Conservation (phyloP, 53 echinoderm and acorn worm genomes). For the Echinometra lucunter region DNA sequence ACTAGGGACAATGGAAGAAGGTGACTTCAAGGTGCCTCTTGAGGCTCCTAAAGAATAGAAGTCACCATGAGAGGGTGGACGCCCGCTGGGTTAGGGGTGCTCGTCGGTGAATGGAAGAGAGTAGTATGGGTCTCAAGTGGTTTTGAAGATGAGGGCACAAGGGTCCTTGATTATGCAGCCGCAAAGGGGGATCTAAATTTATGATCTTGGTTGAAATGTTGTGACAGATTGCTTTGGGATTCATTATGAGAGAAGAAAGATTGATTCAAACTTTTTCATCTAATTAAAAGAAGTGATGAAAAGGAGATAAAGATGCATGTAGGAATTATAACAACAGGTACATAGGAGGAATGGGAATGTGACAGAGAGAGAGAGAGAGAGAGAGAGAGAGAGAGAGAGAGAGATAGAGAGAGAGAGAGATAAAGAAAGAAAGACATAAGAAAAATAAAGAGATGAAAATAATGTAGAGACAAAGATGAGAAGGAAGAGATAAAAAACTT, state of each 20-base stretch:
- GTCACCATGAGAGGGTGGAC: not conserved
- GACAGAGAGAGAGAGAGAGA: not conserved
- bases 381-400: not conserved
- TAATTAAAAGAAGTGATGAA: not conserved
- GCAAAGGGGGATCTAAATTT: not conserved
- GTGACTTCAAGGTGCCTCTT: not conserved
- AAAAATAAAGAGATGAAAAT: not conserved
- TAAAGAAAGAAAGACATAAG: not conserved
- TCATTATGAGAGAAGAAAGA: not conserved
- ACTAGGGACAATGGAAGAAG: conserved; percentile 13
- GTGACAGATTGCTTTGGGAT: too few relatives aligned
- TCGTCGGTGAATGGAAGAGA: not conserved
- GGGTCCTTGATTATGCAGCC: not conserved
- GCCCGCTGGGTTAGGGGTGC: not conserved
- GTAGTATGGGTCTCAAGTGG: conserved; percentile 7
- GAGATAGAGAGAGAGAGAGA: not conserved
- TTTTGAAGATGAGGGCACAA: not conserved
- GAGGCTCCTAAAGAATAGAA: not conserved
- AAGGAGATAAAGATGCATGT: not conserved
- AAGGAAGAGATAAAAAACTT: too few relatives aligned
- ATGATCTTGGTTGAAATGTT: not conserved
- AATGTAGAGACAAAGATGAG: too few relatives aligned
- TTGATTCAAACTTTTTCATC: not conserved
- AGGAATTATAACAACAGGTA: not conserved
- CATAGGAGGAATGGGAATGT: not conserved